phyloP scores from a whole-genome alignment of 2,888 invertebrate species.

The Xanthorhoe spadicearia region DNA sequence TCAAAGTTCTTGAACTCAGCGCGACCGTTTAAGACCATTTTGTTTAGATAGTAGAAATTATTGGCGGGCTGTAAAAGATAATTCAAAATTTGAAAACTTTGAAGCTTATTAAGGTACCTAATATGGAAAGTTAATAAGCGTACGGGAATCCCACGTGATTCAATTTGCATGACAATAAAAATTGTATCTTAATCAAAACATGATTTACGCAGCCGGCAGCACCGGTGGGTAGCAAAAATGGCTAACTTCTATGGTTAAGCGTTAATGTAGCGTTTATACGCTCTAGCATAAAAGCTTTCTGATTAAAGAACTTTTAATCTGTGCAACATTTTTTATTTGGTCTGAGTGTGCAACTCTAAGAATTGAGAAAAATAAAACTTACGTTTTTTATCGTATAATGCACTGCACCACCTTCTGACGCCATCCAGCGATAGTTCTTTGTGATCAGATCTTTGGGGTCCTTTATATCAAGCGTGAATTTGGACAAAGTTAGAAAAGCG shows the following conservation, averaged over 20 bases:
- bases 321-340: no score
- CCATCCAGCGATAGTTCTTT: slow-evolving; percentile 89
- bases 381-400: slow-evolving; percentile 87
- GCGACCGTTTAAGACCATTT: slow-evolving; percentile 71
- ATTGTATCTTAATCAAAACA: no score
- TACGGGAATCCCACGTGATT: no score
- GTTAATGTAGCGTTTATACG: no score
- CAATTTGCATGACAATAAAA: no score
- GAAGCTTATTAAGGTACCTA: not conserved
- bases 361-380: slow-evolving; percentile 54
- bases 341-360: not conserved
- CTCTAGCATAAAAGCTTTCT: no score
- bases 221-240: no score
- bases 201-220: no score
- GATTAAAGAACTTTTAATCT: no score
- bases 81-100: not conserved
- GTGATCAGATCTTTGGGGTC: slow-evolving; percentile 87
- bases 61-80: slow-evolving; percentile 67
- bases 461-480: slow-evolving; percentile 92
- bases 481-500: slow-evolving; percentile 93
- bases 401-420: slow-evolving; percentile 88
- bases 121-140: no score
- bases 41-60: slow-evolving; percentile 68
- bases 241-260: no score
- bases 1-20: slow-evolving; percentile 68